phyloP scores from a whole-genome alignment of 2,888 invertebrate genomes.

The Xanthorhoe spadicearia region DNA sequence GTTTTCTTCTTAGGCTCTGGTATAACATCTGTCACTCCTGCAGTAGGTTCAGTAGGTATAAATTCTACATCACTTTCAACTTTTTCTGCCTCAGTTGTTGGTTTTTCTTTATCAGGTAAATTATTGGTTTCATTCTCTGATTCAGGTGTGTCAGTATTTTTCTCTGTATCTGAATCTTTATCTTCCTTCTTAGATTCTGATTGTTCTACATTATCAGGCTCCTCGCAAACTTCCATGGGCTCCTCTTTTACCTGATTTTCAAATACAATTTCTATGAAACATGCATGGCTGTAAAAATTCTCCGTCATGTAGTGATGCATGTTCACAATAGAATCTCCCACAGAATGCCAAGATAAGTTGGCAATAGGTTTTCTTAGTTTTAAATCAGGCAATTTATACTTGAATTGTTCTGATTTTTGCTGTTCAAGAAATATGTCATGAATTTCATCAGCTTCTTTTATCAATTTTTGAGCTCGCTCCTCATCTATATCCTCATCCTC shows the following conservation, averaged over 20 bases:
- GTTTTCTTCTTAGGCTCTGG: constrained; percentile 78
- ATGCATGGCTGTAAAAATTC: constrained; percentile 84
- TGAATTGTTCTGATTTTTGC: constrained; percentile 79
- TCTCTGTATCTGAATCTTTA: constrained; percentile 59
- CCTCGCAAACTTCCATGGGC: constrained; percentile 70
- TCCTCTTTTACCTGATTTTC: constrained; percentile 61
- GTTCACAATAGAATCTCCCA: constrained; percentile 87
- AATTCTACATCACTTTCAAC: constrained; percentile 70
- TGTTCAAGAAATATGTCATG: constrained; percentile 81
- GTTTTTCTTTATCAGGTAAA: constrained; percentile 74
- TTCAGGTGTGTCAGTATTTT: constrained; percentile 55
- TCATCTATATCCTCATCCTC: constrained; percentile 79
- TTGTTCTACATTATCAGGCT: constrained; percentile 58
- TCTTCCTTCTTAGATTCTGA: constrained; percentile 58
- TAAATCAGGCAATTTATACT: constrained; percentile 82
- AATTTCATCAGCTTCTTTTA: constrained; percentile 85
- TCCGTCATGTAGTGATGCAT: constrained; percentile 87
- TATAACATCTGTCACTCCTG: constrained; percentile 46
- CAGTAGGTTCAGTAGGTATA: constrained; percentile 47
- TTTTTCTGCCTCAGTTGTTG: constrained; percentile 63
- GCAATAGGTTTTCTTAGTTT: constrained; percentile 85
- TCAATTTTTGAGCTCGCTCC: constrained; percentile 78
- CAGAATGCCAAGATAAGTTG: constrained; percentile 86
- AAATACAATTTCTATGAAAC: constrained; percentile 69
- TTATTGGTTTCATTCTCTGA: constrained; percentile 75